Evolutionary conservation across 2,888 invertebrate genomes (phyloP), one percentile per base, ranked within the genome.

Genomic region (Melanotus villosus): DNA sequence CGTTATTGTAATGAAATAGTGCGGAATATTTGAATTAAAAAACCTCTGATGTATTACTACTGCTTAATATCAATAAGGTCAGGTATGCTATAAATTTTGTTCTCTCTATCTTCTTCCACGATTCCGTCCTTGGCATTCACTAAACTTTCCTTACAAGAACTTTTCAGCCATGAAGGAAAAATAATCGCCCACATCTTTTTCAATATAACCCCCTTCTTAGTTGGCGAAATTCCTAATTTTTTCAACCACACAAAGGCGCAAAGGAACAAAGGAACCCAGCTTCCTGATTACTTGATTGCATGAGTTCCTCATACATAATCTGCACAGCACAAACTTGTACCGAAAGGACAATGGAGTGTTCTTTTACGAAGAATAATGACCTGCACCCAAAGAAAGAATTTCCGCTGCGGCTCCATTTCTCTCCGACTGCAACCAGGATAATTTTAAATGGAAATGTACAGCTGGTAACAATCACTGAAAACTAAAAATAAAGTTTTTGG

Each of bases 201-300:
- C 52, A 34, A 52, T 34, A 52, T 9, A 23, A 1, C 21, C 18
- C 7, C 18, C 7, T 18, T 23, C 2, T n/a, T 14, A 21, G 45
- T 10, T 7, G 19, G 1, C 19, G n/a, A 16, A 52, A 34, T 32
- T 9, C 52, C 18, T 30, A 18, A 14, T 50, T 50, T 52, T 52
- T 52, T 34, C 32, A 47, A 4, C 34, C 10, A 18, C 10, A 52
- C 32, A 52, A 52, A 52, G 18, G 52, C 52, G 7, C 18, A 52
- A 52, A n/a, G 30, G 52, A 52, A 52, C 32, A 52, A 52, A 52
- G 32, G 47, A 30, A 7, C 32, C 32, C 52, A 32, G 34, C 52
- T 52, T 52, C 52, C 34, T 52, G 52, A 52, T 52, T 52, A 18
- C 52, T 52, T 52, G 52, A 52, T 52, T 34, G 52, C 52, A 52